phyloP scores from a whole-genome alignment of 1,140 invertebrate species.

The Augochlora pura region DNA sequence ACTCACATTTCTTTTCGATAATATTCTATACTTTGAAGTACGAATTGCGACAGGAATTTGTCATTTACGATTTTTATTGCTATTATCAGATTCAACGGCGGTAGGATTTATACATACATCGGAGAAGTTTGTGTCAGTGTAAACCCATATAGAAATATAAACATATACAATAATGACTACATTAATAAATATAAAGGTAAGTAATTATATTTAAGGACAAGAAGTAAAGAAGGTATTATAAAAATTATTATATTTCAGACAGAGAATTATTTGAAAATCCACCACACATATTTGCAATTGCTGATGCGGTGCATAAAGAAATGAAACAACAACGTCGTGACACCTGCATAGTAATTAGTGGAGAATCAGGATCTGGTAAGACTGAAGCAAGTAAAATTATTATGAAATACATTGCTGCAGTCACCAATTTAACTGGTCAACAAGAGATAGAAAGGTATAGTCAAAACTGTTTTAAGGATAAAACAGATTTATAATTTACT shows the following conservation, averaged over 20 bases:
- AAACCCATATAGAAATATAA: constrained; percentile 93
- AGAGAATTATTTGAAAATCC: constrained; percentile 96
- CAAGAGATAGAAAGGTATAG: constrained; percentile 95
- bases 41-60: neutral
- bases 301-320: constrained; percentile 94
- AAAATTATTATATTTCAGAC: constrained; percentile 79
- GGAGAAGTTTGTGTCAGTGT: constrained; percentile 96
- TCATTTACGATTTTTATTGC: neutral
- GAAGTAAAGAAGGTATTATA: neutral
- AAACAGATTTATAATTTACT: constrained; percentile 11
- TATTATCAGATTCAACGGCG: constrained; percentile 89
- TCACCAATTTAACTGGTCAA: constrained; percentile 94
- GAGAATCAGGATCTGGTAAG: constrained; percentile 97
- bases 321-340: constrained; percentile 94
- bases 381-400: constrained; percentile 99
- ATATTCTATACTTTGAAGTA: neutral
- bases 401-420: constrained; percentile 99
- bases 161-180: constrained; percentile 90
- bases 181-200: constrained; percentile 93
- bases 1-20: too few species aligned
- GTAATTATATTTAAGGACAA: neutral
- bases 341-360: constrained; percentile 97
- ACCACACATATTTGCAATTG: constrained; percentile 97
- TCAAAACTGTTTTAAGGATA: neutral
- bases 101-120: constrained; percentile 96